These are phyloP conservation scores for Eulacestoma nigropectus DNA, from an alignment of 2,113 vertebrate genomes.

Conservation along the genomic window DNA sequence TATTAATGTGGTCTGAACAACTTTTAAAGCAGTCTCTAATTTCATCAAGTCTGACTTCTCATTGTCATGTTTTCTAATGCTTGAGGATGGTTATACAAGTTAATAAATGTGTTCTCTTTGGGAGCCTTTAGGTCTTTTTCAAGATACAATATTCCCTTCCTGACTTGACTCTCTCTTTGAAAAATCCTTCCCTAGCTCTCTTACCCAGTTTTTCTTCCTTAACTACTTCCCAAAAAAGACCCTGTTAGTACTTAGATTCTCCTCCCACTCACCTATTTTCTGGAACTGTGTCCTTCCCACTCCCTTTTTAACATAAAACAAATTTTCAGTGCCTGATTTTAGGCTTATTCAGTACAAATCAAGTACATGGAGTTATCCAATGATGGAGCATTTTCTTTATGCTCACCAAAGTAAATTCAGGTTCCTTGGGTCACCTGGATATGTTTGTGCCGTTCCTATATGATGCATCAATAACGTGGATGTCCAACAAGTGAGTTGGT, in stretches of 20 bases:
- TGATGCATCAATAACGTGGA: fast-evolving
- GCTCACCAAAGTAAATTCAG: not conserved
- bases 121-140: not conserved
- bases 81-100: not conserved
- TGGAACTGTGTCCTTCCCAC: not conserved
- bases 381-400: not conserved
- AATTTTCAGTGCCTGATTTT: not conserved
- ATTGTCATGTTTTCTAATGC: not conserved
- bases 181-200: not conserved
- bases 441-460: not conserved
- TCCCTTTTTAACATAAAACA: not conserved
- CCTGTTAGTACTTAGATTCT: not conserved
- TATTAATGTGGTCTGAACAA: not conserved
- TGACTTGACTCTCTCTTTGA: not conserved
- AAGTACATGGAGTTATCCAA: not conserved
- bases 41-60: not conserved
- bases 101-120: not conserved
- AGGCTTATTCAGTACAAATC: not conserved
- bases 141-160: not conserved
- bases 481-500: not conserved
- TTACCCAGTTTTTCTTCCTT: not conserved
- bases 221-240: not conserved
- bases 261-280: not conserved
- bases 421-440: not conserved
- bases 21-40: not conserved